Conservation (phyloP, 2,113 vertebrate species). For the Miniopterus natalensis region DNA sequence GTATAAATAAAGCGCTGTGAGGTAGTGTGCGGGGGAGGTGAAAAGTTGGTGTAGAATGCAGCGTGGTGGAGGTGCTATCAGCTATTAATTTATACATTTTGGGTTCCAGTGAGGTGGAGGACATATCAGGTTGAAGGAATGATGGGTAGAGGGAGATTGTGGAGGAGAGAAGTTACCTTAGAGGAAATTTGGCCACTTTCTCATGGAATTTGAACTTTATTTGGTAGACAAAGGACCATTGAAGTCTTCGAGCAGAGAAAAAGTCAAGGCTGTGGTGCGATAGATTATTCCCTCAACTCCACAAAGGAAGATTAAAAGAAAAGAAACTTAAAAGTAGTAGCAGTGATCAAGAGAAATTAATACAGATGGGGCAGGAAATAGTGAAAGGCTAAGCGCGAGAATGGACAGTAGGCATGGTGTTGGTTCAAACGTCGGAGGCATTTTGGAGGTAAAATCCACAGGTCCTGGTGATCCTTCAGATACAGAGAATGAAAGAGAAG, state of each 20-base stretch:
- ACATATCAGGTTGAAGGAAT: background rate
- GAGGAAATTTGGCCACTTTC: background rate
- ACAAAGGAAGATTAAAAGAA: background rate
- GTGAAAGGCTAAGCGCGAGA: background rate
- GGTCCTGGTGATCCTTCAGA: background rate
- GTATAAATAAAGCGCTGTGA: background rate
- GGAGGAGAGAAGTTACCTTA: background rate
- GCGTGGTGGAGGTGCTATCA: background rate
- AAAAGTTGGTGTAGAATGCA: background rate
- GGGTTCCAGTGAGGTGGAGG: background rate
- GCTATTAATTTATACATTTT: background rate
- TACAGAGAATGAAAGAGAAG: constrained; percentile 38
- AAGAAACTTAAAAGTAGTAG: background rate
- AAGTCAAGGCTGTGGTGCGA: background rate
- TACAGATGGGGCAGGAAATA: background rate
- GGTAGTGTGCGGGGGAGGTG: accelerated
- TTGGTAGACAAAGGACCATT: background rate
- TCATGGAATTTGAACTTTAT: background rate
- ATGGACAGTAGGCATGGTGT: background rate
- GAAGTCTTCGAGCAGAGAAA: background rate
- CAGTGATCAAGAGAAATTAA: constrained; percentile 23
- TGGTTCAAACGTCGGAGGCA: background rate
- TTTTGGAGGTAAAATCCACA: constrained; percentile 38
- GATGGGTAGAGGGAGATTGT: background rate
- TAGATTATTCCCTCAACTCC: background rate